These are phyloP conservation scores for Aplocera efformata DNA, from an alignment of 2,888 invertebrate genomes.

Conservation along the genomic window DNA sequence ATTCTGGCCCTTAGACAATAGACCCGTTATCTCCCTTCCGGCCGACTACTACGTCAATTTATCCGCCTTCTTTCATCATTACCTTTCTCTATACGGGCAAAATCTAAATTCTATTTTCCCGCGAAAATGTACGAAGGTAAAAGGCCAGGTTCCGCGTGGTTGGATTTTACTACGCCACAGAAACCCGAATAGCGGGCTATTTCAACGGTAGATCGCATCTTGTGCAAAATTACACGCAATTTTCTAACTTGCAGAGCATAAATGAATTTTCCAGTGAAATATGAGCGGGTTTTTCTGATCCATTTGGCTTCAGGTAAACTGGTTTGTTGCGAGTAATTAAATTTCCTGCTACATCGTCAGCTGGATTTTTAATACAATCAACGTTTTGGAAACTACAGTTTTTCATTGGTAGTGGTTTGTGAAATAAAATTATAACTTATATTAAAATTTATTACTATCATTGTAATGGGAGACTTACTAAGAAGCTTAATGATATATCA, in stretches of 20 bases:
- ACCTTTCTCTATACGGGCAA: constrained; percentile 22
- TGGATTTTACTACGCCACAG: constrained; percentile 29
- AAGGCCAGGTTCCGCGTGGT: constrained; percentile 28
- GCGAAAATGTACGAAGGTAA: constrained; percentile 25
- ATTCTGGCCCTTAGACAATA: neutral
- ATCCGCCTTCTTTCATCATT: constrained; percentile 22
- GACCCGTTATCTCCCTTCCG: constrained; percentile 3
- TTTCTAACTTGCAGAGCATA: constrained; percentile 29
- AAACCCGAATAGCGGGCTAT: constrained; percentile 27
- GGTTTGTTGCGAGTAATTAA: constrained; percentile 20
- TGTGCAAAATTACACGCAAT: constrained; percentile 32
- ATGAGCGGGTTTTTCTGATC: constrained; percentile 21
- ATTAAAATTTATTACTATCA: no score
- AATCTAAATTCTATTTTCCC: constrained; percentile 30
- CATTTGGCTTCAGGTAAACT: constrained; percentile 20
- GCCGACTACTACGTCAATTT: constrained; percentile 12
- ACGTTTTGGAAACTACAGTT: constrained; percentile 8
- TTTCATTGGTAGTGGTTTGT: neutral
- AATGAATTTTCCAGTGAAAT: constrained; percentile 28
- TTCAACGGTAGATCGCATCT: constrained; percentile 25
- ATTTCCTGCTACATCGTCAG: constrained; percentile 12
- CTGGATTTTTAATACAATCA: constrained; percentile 7
- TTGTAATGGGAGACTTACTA: no score
- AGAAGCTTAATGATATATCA: no score
- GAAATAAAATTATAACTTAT: no score